Base-by-base conservation (phyloP, 2,113 vertebrate genomes). In the Nibea coibor region DNA sequence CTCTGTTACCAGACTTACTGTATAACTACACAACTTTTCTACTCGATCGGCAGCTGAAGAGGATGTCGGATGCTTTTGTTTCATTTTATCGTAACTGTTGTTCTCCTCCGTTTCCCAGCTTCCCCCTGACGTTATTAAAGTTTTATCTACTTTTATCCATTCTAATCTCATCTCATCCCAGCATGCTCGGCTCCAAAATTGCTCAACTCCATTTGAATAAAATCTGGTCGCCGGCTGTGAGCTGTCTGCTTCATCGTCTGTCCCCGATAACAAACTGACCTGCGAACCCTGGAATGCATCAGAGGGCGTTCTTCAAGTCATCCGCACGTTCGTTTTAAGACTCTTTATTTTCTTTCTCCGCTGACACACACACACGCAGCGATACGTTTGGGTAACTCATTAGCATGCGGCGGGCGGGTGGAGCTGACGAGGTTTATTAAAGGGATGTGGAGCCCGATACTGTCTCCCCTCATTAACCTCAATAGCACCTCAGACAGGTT, bases 381-480 rank as follows among this genome's bases (percentile, higher is more conserved):
- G 6, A 39, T 54, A 59, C 72, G 17, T 85, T 66, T 75, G 68
- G 77, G 15, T 10, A 75, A 53, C 72, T 91, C 81, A 87, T 91
- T 88, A 82, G 78, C 75, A 89, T 91, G 83, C 85, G 68, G 0
- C 72, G 0, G 68, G 65, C 75, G 20, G 70, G 66, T 35, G 59
- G 75, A 76, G 73, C 82, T 81, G 83, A 75, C 48, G 43, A 71
- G 89, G 84, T 92, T 89, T 89, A 92, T 92, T 91, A 88, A 89
- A 88, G 75, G 87, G 88, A 88, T 88, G 82, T 89, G 80, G 78
- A 87, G 80, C 74, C 82, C 59, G 82, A 91, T 82, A 78, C 72
- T 70, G 88, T 88, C 82, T 84, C 84, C 72, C 81, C 84, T 88
- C 89, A 91, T 92, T 92, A 89, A 91, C 86, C 86, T 91, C 86